Percentiles rank a stretch among this genome's conserved stretches.
Evolutionary conservation across 2,888 invertebrate species (phyloP).

Genomic region (Portevinia maculata): DNA sequence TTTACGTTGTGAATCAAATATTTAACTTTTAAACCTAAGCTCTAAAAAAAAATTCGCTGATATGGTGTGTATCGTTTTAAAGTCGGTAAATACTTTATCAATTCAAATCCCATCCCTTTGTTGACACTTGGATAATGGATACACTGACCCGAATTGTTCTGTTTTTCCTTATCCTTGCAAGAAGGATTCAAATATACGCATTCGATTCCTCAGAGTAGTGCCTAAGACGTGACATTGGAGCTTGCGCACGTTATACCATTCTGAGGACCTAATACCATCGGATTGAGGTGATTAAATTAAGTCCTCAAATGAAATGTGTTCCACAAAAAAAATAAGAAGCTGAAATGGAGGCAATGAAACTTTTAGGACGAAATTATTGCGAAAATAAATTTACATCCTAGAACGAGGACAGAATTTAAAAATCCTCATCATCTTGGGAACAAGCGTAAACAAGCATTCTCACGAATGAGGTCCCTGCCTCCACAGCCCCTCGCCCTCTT

Average conservation of each 20-base stretch:
- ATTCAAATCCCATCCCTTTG: slow-evolving; percentile 9
- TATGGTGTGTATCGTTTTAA: no score
- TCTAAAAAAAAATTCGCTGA: no score
- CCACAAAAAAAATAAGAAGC: background rate
- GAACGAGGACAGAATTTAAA: slow-evolving; percentile 38
- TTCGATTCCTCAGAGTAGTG: background rate
- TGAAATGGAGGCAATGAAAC: background rate
- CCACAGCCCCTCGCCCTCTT: background rate
- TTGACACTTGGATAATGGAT: slow-evolving; percentile 6
- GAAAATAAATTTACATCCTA: slow-evolving; percentile 33
- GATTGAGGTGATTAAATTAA: slow-evolving; percentile 27
- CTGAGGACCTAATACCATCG: slow-evolving; percentile 15
- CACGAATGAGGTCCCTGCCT: slow-evolving; percentile 6
- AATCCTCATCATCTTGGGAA: slow-evolving; percentile 21
- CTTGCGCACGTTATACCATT: background rate
- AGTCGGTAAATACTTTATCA: slow-evolving; percentile 4
- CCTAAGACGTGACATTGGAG: slow-evolving; percentile 5
- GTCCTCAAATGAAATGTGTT: background rate
- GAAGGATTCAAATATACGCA: slow-evolving; percentile 2
- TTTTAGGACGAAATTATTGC: slow-evolving; percentile 35
- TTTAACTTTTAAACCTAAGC: no score
- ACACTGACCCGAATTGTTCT: slow-evolving; percentile 1
- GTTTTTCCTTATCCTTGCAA: no score
- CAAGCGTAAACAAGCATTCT: slow-evolving; percentile 12
- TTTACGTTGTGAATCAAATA: no score